Base-by-base conservation (phyloP, 2,113 vertebrate genomes). In the Grammomys dolichurus region DNA sequence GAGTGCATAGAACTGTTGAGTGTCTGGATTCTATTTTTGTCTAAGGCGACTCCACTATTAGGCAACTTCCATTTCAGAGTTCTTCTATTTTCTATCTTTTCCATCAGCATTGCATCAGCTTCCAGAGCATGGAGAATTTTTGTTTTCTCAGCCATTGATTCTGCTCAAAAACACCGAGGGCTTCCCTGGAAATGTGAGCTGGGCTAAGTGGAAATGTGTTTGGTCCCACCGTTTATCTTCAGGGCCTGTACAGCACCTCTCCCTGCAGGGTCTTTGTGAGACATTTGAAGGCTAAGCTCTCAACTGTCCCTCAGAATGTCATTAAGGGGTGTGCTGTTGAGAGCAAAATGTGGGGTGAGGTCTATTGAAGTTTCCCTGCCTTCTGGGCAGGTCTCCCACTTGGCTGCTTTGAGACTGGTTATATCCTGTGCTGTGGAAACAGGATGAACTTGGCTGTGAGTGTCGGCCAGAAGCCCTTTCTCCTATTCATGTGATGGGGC, bases 1-100 rank as follows among this genome's bases (percentile, higher is more conserved):
- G 96, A 97, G 94, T 95, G 70, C 97, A 92, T 90, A 86, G 96
- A 97, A 98, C 89, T 95, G 89, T 98, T 97, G 97, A 98, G 95
- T 63, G 43, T 95, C 97, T 92, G 96, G 87, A 91, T 98, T 97
- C 97, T 96, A 82, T 94, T 88, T 98, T 93, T 92, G 87, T 92
- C 48, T 36, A 60, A 97, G 96, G 96, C 97, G 98, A 94, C 97
- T 94, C 73, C 91, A 51, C 40, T 93, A 56, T 46, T 91, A 87
- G 92, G 96, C 95, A 97, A 95, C 91, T 97, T 94, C 92, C 89
- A 65, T 96, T 97, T 96, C 86, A 96, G 40, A 69, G 88, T 95
- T 97, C 97, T 98, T 98, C 98, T 98, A 67, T n/a, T 97, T 96
- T 93, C 86, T 95, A 95, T 96, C 80, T 92, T 96, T 93, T 75